These are phyloP conservation scores for Myocastor coypus DNA, from an alignment of 2,113 vertebrate genomes.

Conservation along the genomic window DNA sequence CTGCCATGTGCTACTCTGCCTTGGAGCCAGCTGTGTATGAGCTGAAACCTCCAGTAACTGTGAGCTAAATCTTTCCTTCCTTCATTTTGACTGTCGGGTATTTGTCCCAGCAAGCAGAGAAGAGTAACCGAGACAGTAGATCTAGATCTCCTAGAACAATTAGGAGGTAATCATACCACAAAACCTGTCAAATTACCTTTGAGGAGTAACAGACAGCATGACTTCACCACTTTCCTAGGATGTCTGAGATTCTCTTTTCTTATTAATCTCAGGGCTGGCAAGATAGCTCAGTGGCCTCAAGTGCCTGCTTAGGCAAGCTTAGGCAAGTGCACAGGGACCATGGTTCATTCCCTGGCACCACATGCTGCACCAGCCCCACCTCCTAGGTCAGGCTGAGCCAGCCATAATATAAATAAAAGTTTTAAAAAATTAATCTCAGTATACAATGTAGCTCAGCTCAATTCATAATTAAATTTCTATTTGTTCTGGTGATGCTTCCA, in stretches of 20 bases:
- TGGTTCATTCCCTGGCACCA: no score
- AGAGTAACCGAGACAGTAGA: neutral
- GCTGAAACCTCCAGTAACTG: no score
- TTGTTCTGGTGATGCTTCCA: slow-evolving; percentile 80
- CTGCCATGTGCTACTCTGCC: no score
- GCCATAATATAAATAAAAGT: no score
- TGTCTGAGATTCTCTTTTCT: slow-evolving; percentile 75
- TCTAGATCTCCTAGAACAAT: slow-evolving; percentile 77
- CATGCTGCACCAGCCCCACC: no score
- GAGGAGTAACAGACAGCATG: slow-evolving; percentile 73
- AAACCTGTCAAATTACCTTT: slow-evolving; percentile 78
- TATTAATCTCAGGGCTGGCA: slow-evolving; percentile 56
- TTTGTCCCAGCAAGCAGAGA: no score
- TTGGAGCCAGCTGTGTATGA: no score
- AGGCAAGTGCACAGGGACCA: no score
- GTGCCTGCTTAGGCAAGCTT: no score
- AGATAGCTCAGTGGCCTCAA: neutral
- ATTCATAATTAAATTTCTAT: slow-evolving; percentile 67
- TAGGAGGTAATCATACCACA: slow-evolving; percentile 73
- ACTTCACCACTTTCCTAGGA: slow-evolving; percentile 72
- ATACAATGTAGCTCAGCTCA: slow-evolving; percentile 57
- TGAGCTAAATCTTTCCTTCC: no score
- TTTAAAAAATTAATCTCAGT: neutral
- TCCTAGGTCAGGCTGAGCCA: no score
- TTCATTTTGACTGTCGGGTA: no score